Conservation (phyloP, 1,140 invertebrate genomes). For the Grapholita molesta region DNA sequence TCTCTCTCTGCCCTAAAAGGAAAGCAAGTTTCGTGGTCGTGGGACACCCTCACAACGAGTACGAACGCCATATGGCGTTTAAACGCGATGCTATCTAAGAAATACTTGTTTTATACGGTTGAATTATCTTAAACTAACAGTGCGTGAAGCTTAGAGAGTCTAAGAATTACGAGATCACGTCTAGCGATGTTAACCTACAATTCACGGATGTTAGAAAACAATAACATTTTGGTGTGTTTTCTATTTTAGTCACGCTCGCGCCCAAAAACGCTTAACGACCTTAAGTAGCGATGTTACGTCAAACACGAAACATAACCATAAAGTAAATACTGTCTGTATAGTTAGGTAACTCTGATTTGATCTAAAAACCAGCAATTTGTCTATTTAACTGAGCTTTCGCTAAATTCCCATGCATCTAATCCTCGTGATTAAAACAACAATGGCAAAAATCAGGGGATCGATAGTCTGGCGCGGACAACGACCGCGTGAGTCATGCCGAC, state of each 20-base stretch:
- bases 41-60: background rate
- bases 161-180: background rate
- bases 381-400: background rate
- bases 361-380: background rate
- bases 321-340: background rate
- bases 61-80: conserved; percentile 3
- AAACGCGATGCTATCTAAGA: background rate
- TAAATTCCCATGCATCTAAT: background rate
- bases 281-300: background rate
- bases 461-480: conserved; percentile 5
- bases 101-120: background rate
- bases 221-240: background rate
- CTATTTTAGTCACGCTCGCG: background rate
- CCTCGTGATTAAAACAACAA: conserved; percentile 8
- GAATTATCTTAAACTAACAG: background rate
- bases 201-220: background rate
- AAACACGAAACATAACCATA: background rate
- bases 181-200: background rate
- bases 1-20: conserved; percentile 1
- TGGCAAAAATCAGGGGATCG: conserved; percentile 5
- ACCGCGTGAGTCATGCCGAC: conserved; percentile 22
- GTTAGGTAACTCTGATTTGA: background rate
- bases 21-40: background rate
- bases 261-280: background rate
- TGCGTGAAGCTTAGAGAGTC: background rate